Evolutionary conservation across 2,888 invertebrate species (phyloP).

Genomic region (Phasia obesa): DNA sequence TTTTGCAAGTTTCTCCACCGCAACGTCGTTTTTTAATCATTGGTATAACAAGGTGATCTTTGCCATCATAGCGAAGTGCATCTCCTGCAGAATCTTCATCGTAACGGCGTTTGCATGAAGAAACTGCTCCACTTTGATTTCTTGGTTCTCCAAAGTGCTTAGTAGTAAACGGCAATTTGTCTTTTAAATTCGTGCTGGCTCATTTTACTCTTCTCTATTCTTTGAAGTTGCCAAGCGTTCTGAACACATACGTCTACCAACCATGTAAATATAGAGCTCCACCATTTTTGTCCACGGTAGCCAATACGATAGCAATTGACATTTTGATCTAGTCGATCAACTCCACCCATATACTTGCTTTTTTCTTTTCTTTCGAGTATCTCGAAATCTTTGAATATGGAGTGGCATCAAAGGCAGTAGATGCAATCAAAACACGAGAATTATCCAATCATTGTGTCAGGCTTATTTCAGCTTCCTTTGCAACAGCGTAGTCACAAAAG

Average conservation of each 20-base stretch:
- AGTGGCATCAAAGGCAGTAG: slow-evolving; percentile 11
- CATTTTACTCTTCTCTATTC: too few relatives aligned
- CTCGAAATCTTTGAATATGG: slow-evolving; percentile 2
- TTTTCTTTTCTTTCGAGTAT: neutral
- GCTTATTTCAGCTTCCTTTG: slow-evolving; percentile 16
- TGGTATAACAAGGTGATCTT: neutral
- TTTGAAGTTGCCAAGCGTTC: too few relatives aligned
- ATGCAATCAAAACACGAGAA: neutral
- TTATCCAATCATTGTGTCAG: slow-evolving; percentile 17
- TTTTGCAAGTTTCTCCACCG: slow-evolving; percentile 4
- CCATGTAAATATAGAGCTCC: too few relatives aligned
- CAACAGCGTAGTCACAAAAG: slow-evolving; percentile 20
- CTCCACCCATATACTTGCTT: too few relatives aligned
- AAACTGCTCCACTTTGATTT: slow-evolving; percentile 2
- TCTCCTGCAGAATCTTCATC: neutral
- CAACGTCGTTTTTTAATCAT: slow-evolving; percentile 3
- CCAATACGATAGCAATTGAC: too few relatives aligned
- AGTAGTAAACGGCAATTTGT: slow-evolving; percentile 12
- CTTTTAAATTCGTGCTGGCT: too few relatives aligned
- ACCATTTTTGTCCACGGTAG: too few relatives aligned
- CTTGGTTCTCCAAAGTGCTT: slow-evolving; percentile 8
- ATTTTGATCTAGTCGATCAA: too few relatives aligned
- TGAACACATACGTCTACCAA: too few relatives aligned
- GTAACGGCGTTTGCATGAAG: neutral
- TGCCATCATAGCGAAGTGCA: slow-evolving; percentile 1